Evolutionary conservation across 35 echinoderm and acorn worm genomes (phyloP).

Genomic region (Diadema setosum): DNA sequence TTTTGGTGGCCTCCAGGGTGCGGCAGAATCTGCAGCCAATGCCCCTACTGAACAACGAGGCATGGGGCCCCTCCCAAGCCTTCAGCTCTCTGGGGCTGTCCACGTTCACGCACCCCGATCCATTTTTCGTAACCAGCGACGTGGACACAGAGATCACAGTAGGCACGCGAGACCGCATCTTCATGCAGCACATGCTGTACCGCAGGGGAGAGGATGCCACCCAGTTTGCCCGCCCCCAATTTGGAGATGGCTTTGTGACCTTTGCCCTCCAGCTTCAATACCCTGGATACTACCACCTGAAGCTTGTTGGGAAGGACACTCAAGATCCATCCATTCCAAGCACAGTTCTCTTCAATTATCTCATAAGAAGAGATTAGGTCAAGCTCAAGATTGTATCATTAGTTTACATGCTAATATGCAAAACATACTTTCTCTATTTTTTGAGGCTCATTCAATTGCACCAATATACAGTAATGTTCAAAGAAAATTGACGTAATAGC

Average conservation of each 20-base stretch:
- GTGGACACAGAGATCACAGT: constrained; percentile 35
- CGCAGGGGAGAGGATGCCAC: not conserved
- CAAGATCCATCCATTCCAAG: constrained; percentile 5
- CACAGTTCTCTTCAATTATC: not conserved
- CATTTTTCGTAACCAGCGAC: constrained; percentile 40
- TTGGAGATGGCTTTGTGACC: not conserved
- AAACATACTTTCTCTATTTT: not conserved
- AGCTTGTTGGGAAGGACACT: not conserved
- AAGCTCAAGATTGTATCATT: not conserved
- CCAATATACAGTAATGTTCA: no score
- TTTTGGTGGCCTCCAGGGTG: constrained; percentile 35
- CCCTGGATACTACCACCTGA: not conserved
- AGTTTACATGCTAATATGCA: not conserved
- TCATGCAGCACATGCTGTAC: not conserved
- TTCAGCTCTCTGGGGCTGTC: constrained; percentile 45
- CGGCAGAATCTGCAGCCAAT: constrained; percentile 33
- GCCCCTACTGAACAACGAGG: constrained; percentile 5
- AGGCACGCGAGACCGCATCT: not conserved
- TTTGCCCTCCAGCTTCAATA: not conserved
- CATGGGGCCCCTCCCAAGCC: constrained; percentile 52
- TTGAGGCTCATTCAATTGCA: no score
- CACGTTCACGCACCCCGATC: constrained; percentile 59
- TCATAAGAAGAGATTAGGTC: not conserved
- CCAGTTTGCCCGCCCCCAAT: not conserved
- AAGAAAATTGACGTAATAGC: not conserved